Evolutionary conservation across 2,113 vertebrate species (phyloP).

Genomic region (Ptyas mucosa): DNA sequence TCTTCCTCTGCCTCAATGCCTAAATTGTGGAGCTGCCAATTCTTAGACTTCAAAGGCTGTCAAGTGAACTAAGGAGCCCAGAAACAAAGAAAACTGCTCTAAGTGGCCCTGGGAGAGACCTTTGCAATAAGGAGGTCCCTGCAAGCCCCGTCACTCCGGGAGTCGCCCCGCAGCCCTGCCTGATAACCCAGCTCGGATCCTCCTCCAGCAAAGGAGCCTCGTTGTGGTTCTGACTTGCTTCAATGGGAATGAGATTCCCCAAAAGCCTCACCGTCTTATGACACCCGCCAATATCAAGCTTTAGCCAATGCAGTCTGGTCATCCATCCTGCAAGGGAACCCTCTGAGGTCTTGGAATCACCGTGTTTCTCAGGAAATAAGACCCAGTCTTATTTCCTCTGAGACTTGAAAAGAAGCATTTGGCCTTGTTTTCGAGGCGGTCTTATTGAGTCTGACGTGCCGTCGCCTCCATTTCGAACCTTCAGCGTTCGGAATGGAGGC

Average conservation of each 20-base stretch:
- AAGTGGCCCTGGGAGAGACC: neutral
- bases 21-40: neutral
- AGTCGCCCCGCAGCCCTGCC: too few species aligned
- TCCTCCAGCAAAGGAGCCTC: neutral
- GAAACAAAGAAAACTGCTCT: neutral
- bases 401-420: too few species aligned
- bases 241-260: neutral
- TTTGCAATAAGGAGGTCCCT: neutral
- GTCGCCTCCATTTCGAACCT: too few species aligned
- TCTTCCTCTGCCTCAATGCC: neutral
- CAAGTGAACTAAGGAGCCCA: neutral
- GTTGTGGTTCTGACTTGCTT: neutral
- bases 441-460: too few species aligned
- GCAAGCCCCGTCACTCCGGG: too few species aligned
- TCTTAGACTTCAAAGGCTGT: neutral
- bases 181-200: neutral
- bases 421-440: too few species aligned
- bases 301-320: too few species aligned
- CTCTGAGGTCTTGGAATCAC: neutral
- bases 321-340: neutral
- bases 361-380: too few species aligned
- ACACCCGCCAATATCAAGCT: neutral
- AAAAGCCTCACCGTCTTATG: neutral
- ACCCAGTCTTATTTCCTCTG: too few species aligned
- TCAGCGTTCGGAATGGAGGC: too few species aligned